phyloP scores from a whole-genome alignment of 2,113 vertebrate genomes.

The Dicentrarchus labrax region DNA sequence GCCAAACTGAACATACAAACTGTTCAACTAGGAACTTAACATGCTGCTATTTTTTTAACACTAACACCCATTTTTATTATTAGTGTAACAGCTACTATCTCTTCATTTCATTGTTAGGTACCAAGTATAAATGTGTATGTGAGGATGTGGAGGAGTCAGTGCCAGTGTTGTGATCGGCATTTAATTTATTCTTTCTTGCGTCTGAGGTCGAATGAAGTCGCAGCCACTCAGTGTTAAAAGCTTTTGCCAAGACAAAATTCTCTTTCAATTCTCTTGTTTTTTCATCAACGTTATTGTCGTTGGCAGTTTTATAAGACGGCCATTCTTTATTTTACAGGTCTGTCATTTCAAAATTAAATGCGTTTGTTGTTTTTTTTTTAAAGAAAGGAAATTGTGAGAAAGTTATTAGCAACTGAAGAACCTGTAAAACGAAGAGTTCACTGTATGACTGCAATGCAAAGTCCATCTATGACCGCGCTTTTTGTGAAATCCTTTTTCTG shows the following conservation, averaged over 20 bases:
- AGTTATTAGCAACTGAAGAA: neutral
- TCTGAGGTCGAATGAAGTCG: conserved; percentile 53
- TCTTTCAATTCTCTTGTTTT: neutral
- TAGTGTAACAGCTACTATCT: conserved; percentile 17
- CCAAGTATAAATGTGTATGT: conserved; percentile 53
- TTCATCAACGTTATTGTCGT: neutral
- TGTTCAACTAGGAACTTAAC: conserved; percentile 38
- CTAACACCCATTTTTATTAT: conserved; percentile 35
- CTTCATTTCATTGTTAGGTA: conserved; percentile 57
- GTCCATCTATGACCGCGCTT: neutral
- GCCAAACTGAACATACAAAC: conserved; percentile 35
- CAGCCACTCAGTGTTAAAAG: conserved; percentile 60
- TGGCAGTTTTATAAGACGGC: conserved; percentile 8
- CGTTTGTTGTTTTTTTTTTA: neutral
- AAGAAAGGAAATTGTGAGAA: neutral
- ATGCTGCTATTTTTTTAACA: conserved; percentile 72
- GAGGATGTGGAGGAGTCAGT: conserved; percentile 29
- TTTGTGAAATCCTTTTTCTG: conserved; percentile 36
- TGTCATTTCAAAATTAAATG: neutral
- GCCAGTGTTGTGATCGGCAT: conserved; percentile 48
- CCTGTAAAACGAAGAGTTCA: neutral
- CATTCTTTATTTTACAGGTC: conserved; percentile 8
- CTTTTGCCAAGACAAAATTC: conserved; percentile 58
- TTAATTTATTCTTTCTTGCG: conserved; percentile 49
- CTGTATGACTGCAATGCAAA: conserved; percentile 8